Percentiles rank a stretch among this genome's conserved stretches.
These are phyloP conservation scores for Halocynthia roretzi DNA, from an alignment of 23 tunicate species.

Conservation along the genomic window DNA sequence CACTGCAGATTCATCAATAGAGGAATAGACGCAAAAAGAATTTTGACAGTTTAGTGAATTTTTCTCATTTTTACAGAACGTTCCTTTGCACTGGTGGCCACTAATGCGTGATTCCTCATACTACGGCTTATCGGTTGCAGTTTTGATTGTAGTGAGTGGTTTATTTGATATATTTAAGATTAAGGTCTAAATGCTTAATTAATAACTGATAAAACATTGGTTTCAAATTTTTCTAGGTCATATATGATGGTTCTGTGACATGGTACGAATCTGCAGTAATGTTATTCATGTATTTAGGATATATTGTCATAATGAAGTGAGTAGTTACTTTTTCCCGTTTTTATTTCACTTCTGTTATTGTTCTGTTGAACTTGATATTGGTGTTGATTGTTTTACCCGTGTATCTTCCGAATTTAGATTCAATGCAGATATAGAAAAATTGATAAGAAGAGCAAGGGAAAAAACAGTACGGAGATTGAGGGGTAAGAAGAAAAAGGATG, in stretches of 20 bases:
- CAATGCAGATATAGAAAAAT: not conserved
- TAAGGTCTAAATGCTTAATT: too few relatives aligned
- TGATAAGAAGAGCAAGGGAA: not conserved
- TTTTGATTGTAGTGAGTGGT: constrained; percentile 47
- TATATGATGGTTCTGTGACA: constrained; percentile 10
- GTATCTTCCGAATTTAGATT: not conserved
- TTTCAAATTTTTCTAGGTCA: constrained; percentile 1
- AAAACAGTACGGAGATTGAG: constrained; percentile 5
- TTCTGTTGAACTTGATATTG: not conserved
- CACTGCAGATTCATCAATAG: too few relatives aligned
- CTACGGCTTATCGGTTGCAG: constrained; percentile 55
- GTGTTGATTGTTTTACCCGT: too few relatives aligned
- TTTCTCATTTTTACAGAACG: not conserved
- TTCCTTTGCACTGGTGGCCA: constrained; percentile 86
- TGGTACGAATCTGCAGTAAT: constrained; percentile 26
- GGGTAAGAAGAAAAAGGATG: not conserved
- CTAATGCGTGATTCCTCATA: constrained; percentile 76
- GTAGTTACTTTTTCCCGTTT: not conserved
- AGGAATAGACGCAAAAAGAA: not conserved
- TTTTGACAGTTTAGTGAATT: not conserved
- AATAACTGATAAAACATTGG: not conserved
- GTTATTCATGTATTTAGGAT: constrained; percentile 17
- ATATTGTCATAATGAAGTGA: constrained; percentile 32
- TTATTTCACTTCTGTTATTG: not conserved
- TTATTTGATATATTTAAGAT: too few relatives aligned